These are phyloP conservation scores for Yponomeuta sedellus DNA, from an alignment of 2,888 invertebrate genomes.

Conservation along the genomic window DNA sequence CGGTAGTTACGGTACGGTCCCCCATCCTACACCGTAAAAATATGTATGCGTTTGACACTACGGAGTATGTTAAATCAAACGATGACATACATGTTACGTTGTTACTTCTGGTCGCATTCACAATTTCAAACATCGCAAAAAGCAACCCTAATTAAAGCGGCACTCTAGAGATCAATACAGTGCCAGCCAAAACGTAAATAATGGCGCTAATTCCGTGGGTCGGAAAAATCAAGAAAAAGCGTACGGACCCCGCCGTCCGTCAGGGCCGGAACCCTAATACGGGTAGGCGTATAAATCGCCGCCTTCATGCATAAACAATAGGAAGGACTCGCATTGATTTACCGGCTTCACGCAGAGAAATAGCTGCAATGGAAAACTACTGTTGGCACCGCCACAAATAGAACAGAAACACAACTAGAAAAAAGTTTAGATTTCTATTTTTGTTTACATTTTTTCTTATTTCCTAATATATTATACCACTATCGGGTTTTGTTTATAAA, in stretches of 20 bases:
- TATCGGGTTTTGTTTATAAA: no score
- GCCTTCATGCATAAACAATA: constrained; percentile 48
- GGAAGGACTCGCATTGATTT: constrained; percentile 30
- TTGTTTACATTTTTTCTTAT: no score
- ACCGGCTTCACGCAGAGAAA: constrained; percentile 24
- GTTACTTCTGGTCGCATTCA: no score
- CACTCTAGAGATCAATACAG: constrained; percentile 13
- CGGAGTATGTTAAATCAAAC: no score
- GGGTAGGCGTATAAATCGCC: constrained; percentile 45
- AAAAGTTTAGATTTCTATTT: no score
- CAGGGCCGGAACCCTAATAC: constrained; percentile 29
- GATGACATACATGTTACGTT: no score
- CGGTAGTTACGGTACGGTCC: no score
- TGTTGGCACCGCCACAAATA: neutral
- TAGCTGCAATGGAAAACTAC: constrained; percentile 13
- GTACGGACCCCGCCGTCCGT: constrained; percentile 23
- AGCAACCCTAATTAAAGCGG: no score
- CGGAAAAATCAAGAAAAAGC: constrained; percentile 17
- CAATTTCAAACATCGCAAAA: no score
- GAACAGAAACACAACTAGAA: no score
- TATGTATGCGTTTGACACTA: neutral
- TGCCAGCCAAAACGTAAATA: constrained; percentile 15
- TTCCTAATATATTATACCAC: no score
- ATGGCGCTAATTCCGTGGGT: constrained; percentile 16
- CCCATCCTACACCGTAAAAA: no score